Base-by-base conservation (phyloP, 2,888 invertebrate genomes). In the Oscheius sp. region DNA sequence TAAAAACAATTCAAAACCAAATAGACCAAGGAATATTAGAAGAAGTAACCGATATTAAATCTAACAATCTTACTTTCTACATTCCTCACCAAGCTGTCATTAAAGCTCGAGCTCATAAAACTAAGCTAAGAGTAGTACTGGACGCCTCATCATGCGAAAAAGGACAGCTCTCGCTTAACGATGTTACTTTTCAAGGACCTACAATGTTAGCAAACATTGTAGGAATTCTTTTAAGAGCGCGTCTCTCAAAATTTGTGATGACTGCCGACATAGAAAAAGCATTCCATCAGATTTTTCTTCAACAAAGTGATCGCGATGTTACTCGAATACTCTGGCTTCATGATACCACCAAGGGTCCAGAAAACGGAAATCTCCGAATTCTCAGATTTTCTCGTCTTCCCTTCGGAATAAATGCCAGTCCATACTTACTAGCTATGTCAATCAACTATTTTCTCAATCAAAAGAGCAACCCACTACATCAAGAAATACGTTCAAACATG, bases 251-350 rank as follows among this genome's bases (percentile, higher is more conserved):
- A 28, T 5, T 56, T 14, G 32, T 73, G 0, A 12, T 79, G 4
- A 30, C 71, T 1, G 50, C 71, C 2, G 80, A 80, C 49, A 68
- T 80, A 22, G 72, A 72, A 44, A 81, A 77, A 47, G 81, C 81
- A 0, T 81, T 81, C 61, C 75, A 75, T 22, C 69, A 69, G 33
- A 47, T 82, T 1, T 30, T 22, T 6, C 44, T 82, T 3, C 50
- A 68, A 3, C 32, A 49, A n/a, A 20, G 57, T 24, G 73, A 72
- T 38, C 30, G 79, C n/a, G 67, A 80, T 30, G 47, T 54, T 0
- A 69, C 73, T 0, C 51, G 73, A 3, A 68, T 80, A 24, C 30
- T 78, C n/a, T 80, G 75, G 75, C 30, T 74, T 0, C 70, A 70
- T n/a, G 74, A 80, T 33, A 2, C 24, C 8, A 41, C 9, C 1